A percentile compares a stretch with the other conserved stretches of the same genome.
These are phyloP conservation scores for Hemibagrus wyckioides DNA, from an alignment of 2,113 vertebrate species.

Conservation along the genomic window DNA sequence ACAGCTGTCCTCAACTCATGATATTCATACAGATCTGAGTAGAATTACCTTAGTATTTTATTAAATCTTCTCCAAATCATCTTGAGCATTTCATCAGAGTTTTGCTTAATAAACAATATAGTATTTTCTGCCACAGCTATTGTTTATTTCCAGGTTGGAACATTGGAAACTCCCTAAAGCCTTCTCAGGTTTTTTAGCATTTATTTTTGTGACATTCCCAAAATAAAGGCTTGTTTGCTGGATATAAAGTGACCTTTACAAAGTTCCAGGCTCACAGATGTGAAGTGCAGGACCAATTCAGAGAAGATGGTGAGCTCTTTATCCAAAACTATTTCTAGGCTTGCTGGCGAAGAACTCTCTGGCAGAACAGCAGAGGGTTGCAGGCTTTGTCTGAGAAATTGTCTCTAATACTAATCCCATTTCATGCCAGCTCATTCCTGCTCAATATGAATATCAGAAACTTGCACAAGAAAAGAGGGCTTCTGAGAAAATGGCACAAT, in stretches of 20 bases:
- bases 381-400: constrained; percentile 64
- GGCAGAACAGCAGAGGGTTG: constrained; percentile 52
- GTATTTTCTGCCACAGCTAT: not conserved
- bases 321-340: constrained; percentile 43
- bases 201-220: constrained; percentile 17
- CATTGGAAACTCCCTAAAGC: not conserved
- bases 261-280: not conserved
- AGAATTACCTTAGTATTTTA: not conserved
- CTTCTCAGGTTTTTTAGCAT: not conserved
- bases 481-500: constrained; percentile 55
- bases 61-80: not conserved
- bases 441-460: constrained; percentile 62
- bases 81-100: not conserved
- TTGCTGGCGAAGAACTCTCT: constrained; percentile 48
- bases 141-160: not conserved
- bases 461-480: constrained; percentile 50
- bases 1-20: not conserved
- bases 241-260: constrained; percentile 41
- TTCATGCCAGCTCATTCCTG: constrained; percentile 68
- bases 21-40: not conserved
- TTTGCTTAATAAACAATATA: not conserved
- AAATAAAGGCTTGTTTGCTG: constrained; percentile 39
- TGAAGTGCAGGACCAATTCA: constrained; percentile 37
- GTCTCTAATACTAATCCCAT: constrained; percentile 71
- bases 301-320: constrained; percentile 48